Percentiles rank a stretch among this genome's conserved stretches.
phyloP scores from a whole-genome alignment of 2,113 vertebrate genomes.

The Nyctereutes procyonoides region DNA sequence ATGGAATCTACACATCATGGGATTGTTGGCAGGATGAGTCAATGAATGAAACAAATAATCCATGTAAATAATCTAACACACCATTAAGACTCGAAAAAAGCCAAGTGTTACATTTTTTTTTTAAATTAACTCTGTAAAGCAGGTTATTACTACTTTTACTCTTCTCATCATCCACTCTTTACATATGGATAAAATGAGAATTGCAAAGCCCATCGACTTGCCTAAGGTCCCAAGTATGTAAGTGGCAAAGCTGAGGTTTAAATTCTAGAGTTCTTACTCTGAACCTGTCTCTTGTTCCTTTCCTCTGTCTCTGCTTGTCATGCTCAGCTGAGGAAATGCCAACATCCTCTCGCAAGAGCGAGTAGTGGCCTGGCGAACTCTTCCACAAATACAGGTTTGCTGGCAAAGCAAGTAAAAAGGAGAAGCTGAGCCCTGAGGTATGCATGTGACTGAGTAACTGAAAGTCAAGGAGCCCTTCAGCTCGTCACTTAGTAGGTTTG shows the following conservation, averaged over 20 bases:
- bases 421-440: not conserved
- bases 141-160: not conserved
- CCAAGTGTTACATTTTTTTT: not conserved
- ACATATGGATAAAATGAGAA: not conserved
- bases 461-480: not conserved
- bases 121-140: not conserved
- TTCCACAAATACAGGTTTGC: not conserved
- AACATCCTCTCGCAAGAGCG: not conserved
- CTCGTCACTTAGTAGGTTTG: not conserved
- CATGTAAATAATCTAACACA: not conserved
- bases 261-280: not conserved
- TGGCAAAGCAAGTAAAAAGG: not conserved
- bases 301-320: not conserved
- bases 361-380: not conserved
- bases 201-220: not conserved
- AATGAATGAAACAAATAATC: not conserved
- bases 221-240: not conserved
- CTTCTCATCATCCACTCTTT: not conserved
- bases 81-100: not conserved
- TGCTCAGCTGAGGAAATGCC: not conserved
- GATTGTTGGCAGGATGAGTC: not conserved
- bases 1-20: not conserved
- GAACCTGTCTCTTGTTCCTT: not conserved
- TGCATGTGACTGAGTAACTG: not conserved
- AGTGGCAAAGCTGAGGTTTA: not conserved